Evolutionary conservation across 2,113 vertebrate species (phyloP).

Genomic region (Entelurus aequoreus): DNA sequence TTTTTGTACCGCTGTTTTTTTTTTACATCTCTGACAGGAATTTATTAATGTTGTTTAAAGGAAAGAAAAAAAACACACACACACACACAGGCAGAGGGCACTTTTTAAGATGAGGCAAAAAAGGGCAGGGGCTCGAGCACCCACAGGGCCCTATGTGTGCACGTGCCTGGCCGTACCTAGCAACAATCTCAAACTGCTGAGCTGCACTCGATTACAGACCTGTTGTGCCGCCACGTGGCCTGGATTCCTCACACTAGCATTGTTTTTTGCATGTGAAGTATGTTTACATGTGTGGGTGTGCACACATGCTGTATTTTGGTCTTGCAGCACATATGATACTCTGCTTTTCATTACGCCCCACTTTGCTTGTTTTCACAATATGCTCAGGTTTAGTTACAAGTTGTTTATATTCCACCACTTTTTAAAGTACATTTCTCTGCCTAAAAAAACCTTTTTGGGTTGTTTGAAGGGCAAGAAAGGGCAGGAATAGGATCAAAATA

Average conservation of each 20-base stretch:
- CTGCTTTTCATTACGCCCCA: constrained; percentile 61
- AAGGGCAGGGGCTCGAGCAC: no score
- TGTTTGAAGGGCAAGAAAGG: constrained; percentile 29
- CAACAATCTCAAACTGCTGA: constrained; percentile 49
- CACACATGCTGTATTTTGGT: constrained; percentile 22
- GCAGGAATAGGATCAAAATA: neutral
- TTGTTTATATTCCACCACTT: constrained; percentile 52
- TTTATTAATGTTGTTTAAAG: no score
- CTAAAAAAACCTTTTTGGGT: constrained; percentile 42
- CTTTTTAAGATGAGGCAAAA: no score
- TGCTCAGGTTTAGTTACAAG: constrained; percentile 54
- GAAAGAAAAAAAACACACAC: no score
- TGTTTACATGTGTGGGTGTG: constrained; percentile 14
- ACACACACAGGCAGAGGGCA: no score
- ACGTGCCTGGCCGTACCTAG: constrained; percentile 48
- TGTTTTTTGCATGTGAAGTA: constrained; percentile 7
- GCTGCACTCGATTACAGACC: constrained; percentile 27
- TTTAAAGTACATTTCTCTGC: constrained; percentile 53
- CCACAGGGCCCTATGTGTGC: no score
- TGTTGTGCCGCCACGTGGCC: constrained; percentile 1
- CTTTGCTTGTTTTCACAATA: constrained; percentile 58
- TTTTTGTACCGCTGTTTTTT: no score
- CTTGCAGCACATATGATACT: constrained; percentile 19
- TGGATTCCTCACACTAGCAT: neutral
- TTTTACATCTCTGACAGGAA: no score